Base-by-base conservation (phyloP, 64 coral and sea anemone genomes). In the Montipora capricornis region DNA sequence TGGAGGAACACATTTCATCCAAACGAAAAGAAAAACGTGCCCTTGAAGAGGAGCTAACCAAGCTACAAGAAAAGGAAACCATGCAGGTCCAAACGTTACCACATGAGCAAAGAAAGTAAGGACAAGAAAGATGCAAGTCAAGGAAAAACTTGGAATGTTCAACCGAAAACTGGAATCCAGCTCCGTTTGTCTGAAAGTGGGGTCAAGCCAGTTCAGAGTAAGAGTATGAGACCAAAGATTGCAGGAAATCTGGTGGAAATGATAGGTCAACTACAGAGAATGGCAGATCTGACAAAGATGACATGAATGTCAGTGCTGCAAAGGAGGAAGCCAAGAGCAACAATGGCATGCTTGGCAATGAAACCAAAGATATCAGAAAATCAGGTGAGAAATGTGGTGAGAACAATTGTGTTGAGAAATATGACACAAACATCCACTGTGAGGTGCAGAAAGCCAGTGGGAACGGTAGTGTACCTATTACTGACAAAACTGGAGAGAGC, bases 11-110 rank as follows among this genome's bases (percentile, higher is more conserved):
- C 26, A 79, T 93, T 8, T 55, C 47, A 6, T 74, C 37, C 5
- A 68, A 78, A 66, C 82, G 81, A 76, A 46, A 57, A 44, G 75
- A 84, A 48, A 78, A 93, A 68, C 71, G 74, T 49, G 57, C 17
- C 22, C 60, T 87, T 9, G 69, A 93, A 93, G 47, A 46, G 5
- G 82, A 93, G 75, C 91, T 87, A 29, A 87, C 26, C 11, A 68
- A 69, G 83, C 83, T 93, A 13, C 74, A 77, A 29, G 51, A 66
- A 66, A 84, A 78, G 50, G 59, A 93, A 80, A 16, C 26, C 8
- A n/a, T n/a, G n/a, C n/a, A 87, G 47, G 75, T 87, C 80, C 44
- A 71, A 64, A 49, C 4, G 57, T 26, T 92, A 92, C 71, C 90
- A 92, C 80, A 84, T 52, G 77, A 60, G 89, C 19, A 92, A 84